Evolutionary conservation across 2,113 vertebrate genomes (phyloP).

Genomic region (Actenoides hombroni): DNA sequence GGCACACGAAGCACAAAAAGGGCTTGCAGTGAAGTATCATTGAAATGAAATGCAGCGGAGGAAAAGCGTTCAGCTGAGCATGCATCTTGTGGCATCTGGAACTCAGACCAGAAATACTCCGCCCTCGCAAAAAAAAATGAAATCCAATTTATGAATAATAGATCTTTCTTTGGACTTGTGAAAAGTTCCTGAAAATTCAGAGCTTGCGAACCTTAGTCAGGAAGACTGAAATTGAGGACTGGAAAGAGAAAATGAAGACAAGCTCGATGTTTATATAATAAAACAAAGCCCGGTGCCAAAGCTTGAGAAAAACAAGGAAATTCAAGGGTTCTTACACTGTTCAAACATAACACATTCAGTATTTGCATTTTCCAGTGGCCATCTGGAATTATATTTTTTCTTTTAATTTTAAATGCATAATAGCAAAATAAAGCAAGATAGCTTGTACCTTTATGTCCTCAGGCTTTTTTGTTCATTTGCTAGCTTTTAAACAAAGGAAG

Average conservation of each 20-base stretch:
- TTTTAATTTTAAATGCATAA: constrained; percentile 13
- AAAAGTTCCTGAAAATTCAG: neutral
- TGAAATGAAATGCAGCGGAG: neutral
- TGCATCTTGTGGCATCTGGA: neutral
- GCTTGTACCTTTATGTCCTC: neutral
- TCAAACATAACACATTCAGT: neutral
- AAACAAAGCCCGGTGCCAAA: neutral
- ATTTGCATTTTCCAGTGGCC: neutral
- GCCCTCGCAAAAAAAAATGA: neutral
- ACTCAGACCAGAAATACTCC: neutral
- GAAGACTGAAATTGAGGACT: neutral
- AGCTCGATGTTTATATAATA: neutral
- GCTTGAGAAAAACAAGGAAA: neutral
- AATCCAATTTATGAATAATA: neutral
- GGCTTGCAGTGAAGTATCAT: neutral
- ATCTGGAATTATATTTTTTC: neutral
- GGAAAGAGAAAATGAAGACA: neutral
- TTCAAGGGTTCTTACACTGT: neutral
- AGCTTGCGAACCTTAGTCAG: neutral
- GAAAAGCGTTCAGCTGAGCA: neutral
- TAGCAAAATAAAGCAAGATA: neutral
- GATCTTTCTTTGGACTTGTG: neutral
- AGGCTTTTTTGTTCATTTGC: neutral
- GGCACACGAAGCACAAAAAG: neutral
- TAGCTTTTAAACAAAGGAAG: constrained; percentile 5